Evolutionary conservation across 2,888 invertebrate species (phyloP).

Genomic region (Nemotelus nigrinus): DNA sequence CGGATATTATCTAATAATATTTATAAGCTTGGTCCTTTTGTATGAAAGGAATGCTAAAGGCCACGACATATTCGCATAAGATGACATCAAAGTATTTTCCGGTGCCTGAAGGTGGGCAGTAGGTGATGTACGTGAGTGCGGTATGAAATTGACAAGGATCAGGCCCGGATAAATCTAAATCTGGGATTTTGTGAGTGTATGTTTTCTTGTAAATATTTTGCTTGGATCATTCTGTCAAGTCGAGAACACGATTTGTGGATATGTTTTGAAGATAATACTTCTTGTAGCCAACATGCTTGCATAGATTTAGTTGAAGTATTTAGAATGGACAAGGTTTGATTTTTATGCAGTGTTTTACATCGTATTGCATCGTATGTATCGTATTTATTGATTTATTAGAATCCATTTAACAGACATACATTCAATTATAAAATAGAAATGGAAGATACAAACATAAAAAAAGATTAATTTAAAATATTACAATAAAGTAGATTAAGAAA

Average conservation of each 20-base stretch:
- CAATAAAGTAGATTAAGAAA: no score
- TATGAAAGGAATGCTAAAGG: constrained; percentile 18
- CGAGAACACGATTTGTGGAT: not conserved
- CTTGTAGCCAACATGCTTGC: no score
- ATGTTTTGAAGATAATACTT: not conserved
- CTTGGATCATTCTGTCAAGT: constrained; percentile 1
- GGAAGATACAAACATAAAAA: no score
- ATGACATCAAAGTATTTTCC: constrained; percentile 32
- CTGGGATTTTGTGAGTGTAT: not conserved
- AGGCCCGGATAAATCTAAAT: not conserved
- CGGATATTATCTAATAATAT: constrained; percentile 32
- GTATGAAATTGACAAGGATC: constrained; percentile 34
- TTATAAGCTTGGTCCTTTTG: constrained; percentile 28
- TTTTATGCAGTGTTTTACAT: no score
- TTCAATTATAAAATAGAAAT: no score
- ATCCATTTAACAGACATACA: no score
- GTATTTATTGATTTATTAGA: no score
- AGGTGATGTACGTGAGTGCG: constrained; percentile 17
- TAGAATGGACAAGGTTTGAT: no score
- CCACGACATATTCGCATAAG: constrained; percentile 20
- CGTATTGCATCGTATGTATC: no score
- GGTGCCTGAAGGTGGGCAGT: not conserved
- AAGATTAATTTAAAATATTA: no score
- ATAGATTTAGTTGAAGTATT: no score
- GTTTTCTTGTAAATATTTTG: not conserved